Evolutionary conservation across 2,113 vertebrate genomes (phyloP).

Genomic region (Cairina moschata): DNA sequence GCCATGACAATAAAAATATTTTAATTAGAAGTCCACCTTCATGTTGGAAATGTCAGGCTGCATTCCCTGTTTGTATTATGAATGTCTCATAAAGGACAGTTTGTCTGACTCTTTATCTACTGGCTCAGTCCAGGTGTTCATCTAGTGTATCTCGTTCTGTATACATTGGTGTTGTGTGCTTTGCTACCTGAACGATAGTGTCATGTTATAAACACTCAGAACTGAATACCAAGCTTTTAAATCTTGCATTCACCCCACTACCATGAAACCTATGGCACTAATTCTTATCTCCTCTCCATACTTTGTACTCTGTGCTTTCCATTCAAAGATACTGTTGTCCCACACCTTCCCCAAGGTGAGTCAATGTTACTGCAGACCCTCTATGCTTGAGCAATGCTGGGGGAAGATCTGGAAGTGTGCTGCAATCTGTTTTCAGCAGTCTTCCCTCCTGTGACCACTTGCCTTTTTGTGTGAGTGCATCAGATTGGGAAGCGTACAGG

Average conservation of each 20-base stretch:
- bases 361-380: not conserved
- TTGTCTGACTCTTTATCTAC: not conserved
- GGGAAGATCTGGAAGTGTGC: not conserved
- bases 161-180: not conserved
- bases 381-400: not conserved
- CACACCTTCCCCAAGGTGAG: not conserved
- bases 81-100: not conserved
- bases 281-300: not conserved
- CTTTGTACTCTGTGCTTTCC: not conserved
- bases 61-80: not conserved
- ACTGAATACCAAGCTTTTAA: not conserved
- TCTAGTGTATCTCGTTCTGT: not conserved
- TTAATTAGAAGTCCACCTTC: not conserved
- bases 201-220: not conserved
- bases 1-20: not conserved
- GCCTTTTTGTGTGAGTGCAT: not conserved
- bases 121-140: not conserved
- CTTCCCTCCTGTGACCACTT: not conserved
- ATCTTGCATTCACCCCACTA: not conserved
- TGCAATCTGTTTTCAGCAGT: not conserved
- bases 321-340: not conserved
- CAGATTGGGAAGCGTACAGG: rapidly evolving
- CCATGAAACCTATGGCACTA: not conserved
- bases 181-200: not conserved
- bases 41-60: not conserved